These are phyloP conservation scores for Ichneumoninae sp. DNA, from an alignment of 2,888 invertebrate genomes.

Conservation along the genomic window DNA sequence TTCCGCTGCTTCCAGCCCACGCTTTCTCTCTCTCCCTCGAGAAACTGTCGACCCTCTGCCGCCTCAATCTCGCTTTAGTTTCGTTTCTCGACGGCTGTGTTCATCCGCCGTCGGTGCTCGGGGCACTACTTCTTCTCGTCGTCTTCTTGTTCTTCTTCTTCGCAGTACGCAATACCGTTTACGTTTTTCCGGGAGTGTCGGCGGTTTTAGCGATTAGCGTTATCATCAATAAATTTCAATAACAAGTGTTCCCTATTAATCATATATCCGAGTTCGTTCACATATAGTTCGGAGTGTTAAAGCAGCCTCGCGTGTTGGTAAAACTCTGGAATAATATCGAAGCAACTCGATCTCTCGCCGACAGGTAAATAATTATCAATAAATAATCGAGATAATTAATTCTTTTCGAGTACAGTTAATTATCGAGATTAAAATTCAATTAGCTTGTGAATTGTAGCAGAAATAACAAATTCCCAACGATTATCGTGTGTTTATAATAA, in stretches of 20 bases:
- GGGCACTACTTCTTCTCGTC: neutral
- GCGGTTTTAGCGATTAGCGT: constrained; percentile 12
- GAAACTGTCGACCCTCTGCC: constrained; percentile 63
- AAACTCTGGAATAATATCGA: constrained; percentile 41
- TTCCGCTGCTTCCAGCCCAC: constrained; percentile 63
- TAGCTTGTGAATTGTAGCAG: neutral
- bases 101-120: constrained; percentile 61
- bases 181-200: constrained; percentile 30
- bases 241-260: constrained; percentile 11
- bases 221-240: neutral
- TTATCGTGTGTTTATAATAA: constrained; percentile 35
- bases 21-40: constrained; percentile 39
- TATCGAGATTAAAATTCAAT: neutral
- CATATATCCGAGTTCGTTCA: neutral
- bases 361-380: constrained; percentile 35
- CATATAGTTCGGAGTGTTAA: constrained; percentile 13
- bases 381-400: neutral
- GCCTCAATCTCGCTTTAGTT: constrained; percentile 76
- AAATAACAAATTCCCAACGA: constrained; percentile 21
- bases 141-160: constrained; percentile 10
- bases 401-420: neutral
- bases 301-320: neutral
- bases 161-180: constrained; percentile 29
- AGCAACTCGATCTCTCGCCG: neutral
- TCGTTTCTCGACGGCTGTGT: constrained; percentile 70